Base-by-base conservation (phyloP, 2,113 vertebrate genomes). In the Vicugna pacos region DNA sequence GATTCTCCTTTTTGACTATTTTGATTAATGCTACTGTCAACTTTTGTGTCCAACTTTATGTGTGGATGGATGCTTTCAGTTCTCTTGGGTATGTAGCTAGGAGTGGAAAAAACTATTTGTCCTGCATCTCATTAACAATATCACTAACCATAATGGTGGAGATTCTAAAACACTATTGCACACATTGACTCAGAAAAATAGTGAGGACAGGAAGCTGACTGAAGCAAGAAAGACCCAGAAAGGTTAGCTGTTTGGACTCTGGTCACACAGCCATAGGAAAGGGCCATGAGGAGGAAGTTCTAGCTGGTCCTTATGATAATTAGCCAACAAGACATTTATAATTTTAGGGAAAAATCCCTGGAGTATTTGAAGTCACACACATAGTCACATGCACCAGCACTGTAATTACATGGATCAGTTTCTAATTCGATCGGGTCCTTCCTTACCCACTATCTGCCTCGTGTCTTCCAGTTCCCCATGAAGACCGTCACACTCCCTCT, bases 91-190 rank as follows among this genome's bases (percentile, higher is more conserved):
- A 46, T 32, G 28, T 82, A 76, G n/a, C 30, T 14, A 60, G 15
- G 56, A 62, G 22, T 11, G 64, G 69, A 79, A 87, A 94, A 70
- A 8, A 28, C 7, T 35, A 24, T 60, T 85, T 85, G 38, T 69
- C 70, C 73, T 69, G 38, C 65, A 38, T 56, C 54, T 97, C 46
- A 46, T 86, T 86, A 91, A 89, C 35, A 79, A 14, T 52, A 89
- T 35, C 56, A n/a, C 19, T 69, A 56, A 64, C 24, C 86, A 58
- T 0, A 38, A 6, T 15, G 8, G 28, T 67, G 67, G 69, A 64
- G 52, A 50, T 30, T 26, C 72, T 70, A 77, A 91, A 38, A 48
- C 28, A 22, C 75, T 76, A 56, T 30, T 50, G 38, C n/a, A 35
- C 3, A 65, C 56, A 14, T 5, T 79, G 75, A 60, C 54, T 72